Percentiles rank a stretch among this genome's conserved stretches.
phyloP scores from a whole-genome alignment of 2,797 vertebrate genomes.

The Heterohyrax brucei region DNA sequence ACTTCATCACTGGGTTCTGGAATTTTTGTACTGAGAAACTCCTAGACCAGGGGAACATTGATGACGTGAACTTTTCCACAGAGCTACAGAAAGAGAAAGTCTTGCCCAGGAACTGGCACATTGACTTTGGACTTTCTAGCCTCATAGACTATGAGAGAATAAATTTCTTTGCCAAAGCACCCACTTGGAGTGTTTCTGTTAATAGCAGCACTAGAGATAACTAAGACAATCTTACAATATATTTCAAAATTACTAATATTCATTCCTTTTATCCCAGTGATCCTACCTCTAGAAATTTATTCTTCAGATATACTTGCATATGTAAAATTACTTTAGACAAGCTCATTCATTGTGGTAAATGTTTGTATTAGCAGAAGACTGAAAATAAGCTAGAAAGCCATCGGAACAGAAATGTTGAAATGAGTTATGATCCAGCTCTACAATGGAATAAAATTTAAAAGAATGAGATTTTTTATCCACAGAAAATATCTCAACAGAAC shows the following conservation, averaged over 20 bases:
- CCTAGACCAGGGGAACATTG: too few relatives aligned
- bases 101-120: too few relatives aligned
- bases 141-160: too few relatives aligned
- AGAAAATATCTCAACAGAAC: neutral
- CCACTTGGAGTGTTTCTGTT: too few relatives aligned
- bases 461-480: neutral
- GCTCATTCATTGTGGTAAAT: neutral
- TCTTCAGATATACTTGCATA: neutral
- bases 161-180: too few relatives aligned
- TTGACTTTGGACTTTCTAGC: too few relatives aligned
- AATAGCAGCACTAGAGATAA: too few relatives aligned
- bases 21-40: too few relatives aligned
- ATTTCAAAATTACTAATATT: neutral
- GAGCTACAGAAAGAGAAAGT: too few relatives aligned
- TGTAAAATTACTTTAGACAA: neutral
- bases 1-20: too few relatives aligned
- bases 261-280: neutral
- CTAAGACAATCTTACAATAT: neutral
- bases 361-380: slow-evolving; percentile 2
- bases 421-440: neutral
- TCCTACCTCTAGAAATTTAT: neutral
- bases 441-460: neutral
- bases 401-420: neutral
- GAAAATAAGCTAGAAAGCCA: neutral
- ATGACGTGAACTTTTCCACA: too few relatives aligned